phyloP scores from a whole-genome alignment of 2,113 vertebrate genomes.

The Brachypteracias leptosomus region DNA sequence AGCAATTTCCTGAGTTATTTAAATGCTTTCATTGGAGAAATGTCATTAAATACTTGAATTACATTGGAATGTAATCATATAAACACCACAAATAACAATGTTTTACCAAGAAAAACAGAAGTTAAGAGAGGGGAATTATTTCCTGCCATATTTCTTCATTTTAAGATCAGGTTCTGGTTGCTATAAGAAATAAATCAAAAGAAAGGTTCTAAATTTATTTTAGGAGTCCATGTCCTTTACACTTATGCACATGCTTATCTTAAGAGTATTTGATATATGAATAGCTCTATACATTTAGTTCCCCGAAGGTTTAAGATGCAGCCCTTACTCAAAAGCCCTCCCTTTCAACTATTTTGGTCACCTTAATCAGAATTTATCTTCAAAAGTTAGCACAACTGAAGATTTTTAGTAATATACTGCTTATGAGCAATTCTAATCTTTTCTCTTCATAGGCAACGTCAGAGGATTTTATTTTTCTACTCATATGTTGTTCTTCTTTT shows the following conservation, averaged over 20 bases:
- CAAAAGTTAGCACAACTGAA: background rate
- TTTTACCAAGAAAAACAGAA: slow-evolving; percentile 71
- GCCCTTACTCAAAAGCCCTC: background rate
- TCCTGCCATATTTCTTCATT: slow-evolving; percentile 67
- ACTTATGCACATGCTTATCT: background rate
- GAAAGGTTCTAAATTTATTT: background rate
- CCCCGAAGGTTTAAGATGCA: background rate
- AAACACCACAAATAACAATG: slow-evolving; percentile 69
- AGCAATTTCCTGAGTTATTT: slow-evolving; percentile 80
- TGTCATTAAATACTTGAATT: slow-evolving; percentile 79
- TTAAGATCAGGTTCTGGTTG: slow-evolving; percentile 43
- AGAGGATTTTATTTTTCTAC: background rate
- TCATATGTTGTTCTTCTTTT: background rate
- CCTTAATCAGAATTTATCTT: background rate
- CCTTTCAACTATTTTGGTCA: background rate
- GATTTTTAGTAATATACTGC: background rate
- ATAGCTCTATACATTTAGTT: background rate
- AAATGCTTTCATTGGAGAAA: slow-evolving; percentile 77
- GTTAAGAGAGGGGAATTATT: slow-evolving; percentile 56
- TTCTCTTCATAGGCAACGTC: background rate
- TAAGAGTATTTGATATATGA: background rate
- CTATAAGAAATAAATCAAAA: slow-evolving; percentile 15
- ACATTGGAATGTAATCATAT: slow-evolving; percentile 72
- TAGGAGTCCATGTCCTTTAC: background rate
- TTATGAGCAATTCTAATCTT: background rate